Evolutionary conservation across 1,140 invertebrate species (phyloP).

Genomic region (Cherax destructor): DNA sequence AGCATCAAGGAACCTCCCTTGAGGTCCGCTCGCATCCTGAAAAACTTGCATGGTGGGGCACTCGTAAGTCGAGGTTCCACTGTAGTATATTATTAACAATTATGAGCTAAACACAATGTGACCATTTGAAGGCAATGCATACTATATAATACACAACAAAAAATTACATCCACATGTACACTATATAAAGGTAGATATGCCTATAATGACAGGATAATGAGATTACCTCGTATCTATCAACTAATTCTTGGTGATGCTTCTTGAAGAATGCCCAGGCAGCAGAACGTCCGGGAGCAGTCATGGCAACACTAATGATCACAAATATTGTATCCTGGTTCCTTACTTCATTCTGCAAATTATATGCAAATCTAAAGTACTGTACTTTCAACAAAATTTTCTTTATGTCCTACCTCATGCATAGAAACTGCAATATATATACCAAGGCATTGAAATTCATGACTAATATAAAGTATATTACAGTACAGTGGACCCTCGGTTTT

Average conservation of each 20-base stretch:
- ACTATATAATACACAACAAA: not conserved
- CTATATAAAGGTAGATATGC: not conserved
- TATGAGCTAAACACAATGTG: no score
- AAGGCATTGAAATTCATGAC: no score
- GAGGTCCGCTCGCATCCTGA: no score
- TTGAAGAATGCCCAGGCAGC: conserved; percentile 94
- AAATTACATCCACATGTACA: not conserved
- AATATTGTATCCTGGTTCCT: conserved; percentile 92
- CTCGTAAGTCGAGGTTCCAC: no score
- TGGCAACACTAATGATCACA: conserved; percentile 89
- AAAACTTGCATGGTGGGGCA: no score
- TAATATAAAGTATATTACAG: no score
- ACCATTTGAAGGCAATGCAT: no score
- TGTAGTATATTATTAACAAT: no score
- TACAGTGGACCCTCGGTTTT: no score
- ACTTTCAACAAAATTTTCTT: not conserved
- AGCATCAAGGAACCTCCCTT: no score
- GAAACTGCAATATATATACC: no score
- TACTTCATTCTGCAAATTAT: conserved; percentile 85
- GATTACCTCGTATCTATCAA: conserved; percentile 84
- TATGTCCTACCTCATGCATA: no score
- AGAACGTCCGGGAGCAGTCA: conserved; percentile 85
- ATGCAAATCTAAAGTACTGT: not conserved
- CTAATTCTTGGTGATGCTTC: conserved; percentile 86
- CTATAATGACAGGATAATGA: not conserved